Evolutionary conservation across 2,113 vertebrate genomes (phyloP).

Genomic region (Eupsittula cactorum): DNA sequence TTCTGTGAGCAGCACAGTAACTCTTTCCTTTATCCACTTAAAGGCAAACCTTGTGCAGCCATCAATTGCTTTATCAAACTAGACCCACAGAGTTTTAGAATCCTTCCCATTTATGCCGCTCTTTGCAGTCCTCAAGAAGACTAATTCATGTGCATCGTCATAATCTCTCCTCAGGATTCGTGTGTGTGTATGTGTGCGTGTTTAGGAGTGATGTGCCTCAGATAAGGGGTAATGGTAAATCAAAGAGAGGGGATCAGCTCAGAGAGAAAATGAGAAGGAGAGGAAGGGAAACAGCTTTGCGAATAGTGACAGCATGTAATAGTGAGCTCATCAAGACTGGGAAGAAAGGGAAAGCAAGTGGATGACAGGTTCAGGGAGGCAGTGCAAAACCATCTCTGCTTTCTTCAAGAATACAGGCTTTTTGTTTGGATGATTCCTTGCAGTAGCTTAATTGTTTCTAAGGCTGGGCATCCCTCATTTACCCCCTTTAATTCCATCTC

Average conservation of each 20-base stretch:
- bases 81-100: neutral
- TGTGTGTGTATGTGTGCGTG: neutral
- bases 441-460: neutral
- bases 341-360: slow-evolving; percentile 10
- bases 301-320: neutral
- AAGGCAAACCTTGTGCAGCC: neutral
- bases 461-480: neutral
- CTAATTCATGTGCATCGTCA: neutral
- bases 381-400: neutral
- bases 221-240: neutral
- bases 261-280: neutral
- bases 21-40: neutral
- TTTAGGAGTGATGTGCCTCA: neutral
- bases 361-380: neutral
- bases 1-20: neutral
- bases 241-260: neutral
- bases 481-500: neutral
- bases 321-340: neutral
- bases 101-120: neutral
- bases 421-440: neutral
- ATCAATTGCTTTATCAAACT: neutral
- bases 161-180: neutral
- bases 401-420: neutral
- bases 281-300: neutral
- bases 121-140: neutral